Conservation (phyloP, 1,140 invertebrate species). For the Orussus abietinus region DNA sequence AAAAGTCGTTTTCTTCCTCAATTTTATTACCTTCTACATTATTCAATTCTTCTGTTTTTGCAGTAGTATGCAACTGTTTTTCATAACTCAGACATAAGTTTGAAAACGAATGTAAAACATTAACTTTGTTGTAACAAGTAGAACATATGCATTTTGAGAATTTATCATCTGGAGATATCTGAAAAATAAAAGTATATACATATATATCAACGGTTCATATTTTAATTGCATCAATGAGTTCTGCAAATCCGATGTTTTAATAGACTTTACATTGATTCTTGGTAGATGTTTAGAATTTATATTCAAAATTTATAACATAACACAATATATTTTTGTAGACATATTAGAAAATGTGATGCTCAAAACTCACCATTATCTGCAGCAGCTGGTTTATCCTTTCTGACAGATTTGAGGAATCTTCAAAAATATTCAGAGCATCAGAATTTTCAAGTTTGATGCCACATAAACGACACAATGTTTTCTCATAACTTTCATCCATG, state of each 20-base stretch:
- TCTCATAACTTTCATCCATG: no score
- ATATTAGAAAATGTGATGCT: no score
- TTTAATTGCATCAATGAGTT: neutral
- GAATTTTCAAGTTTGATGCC: no score
- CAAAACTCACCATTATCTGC: no score
- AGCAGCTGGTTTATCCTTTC: no score
- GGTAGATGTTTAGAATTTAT: no score
- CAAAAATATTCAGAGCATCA: no score
- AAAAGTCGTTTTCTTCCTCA: constrained; percentile 12
- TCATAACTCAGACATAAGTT: constrained; percentile 15
- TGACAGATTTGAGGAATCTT: no score
- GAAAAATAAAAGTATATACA: constrained; percentile 11
- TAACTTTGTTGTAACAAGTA: constrained; percentile 20
- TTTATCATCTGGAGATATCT: constrained; percentile 25
- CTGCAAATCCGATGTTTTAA: neutral
- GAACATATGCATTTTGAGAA: constrained; percentile 22
- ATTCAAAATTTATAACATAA: no score
- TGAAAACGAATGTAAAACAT: constrained; percentile 18
- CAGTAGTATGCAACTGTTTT: constrained; percentile 5
- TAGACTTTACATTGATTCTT: no score
- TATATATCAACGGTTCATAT: neutral
- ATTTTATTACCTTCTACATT: constrained; percentile 10
- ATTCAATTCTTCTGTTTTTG: constrained; percentile 5
- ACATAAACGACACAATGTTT: no score
- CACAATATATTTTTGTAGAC: no score